Conservation (phyloP, 2,797 vertebrate genomes). For the Lepilemur ruficaudatus region DNA sequence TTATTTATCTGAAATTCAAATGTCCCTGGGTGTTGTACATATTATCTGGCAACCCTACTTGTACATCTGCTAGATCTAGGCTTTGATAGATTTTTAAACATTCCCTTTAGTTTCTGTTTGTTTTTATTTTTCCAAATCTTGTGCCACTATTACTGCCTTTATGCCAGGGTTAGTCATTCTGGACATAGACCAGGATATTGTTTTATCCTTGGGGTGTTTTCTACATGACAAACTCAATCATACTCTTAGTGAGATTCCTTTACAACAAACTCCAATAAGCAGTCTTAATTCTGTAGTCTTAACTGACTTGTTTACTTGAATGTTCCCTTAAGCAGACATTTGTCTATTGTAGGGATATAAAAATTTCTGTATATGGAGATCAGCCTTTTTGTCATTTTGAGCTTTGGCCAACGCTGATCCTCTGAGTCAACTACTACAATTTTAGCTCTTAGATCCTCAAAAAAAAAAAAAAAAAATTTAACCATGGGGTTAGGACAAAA, state of each 20-base stretch:
- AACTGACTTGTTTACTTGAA: neutral
- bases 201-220: neutral
- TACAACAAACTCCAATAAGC: neutral
- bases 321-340: neutral
- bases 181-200: neutral
- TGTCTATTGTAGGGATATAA: neutral
- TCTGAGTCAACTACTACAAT: conserved; percentile 74
- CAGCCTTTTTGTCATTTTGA: conserved; percentile 11
- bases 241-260: neutral
- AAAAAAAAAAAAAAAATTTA: conserved; percentile 62
- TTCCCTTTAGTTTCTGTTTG: neutral
- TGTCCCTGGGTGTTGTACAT: neutral
- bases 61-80: neutral
- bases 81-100: neutral
- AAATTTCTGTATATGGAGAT: neutral
- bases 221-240: neutral
- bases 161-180: neutral
- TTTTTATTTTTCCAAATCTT: neutral
- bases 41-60: neutral
- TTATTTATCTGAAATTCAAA: conserved; percentile 40
- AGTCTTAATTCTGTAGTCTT: neutral
- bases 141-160: neutral
- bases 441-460: conserved; percentile 72
- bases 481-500: conserved; percentile 75
- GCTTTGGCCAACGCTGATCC: neutral